Evolutionary conservation across 1,140 invertebrate species (phyloP).

Genomic region (Bombus cullumanus): DNA sequence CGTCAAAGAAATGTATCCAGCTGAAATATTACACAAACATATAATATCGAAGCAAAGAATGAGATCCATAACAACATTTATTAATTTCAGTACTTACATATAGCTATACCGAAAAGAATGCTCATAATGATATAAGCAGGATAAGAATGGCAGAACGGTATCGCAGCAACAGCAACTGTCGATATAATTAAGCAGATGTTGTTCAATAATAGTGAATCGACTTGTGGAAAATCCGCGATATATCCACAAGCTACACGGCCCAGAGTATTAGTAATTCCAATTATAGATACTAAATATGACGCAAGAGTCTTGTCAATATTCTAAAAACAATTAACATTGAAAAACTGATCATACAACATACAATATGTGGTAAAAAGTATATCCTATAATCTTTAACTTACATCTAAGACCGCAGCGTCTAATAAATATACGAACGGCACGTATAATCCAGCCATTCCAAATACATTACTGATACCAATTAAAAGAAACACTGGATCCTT

Average conservation of each 20-base stretch:
- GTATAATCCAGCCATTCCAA: constrained; percentile 97
- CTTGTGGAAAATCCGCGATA: constrained; percentile 92
- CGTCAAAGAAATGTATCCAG: constrained; percentile 98
- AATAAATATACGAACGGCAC: constrained; percentile 97
- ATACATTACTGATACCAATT: constrained; percentile 96
- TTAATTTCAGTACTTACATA: constrained; percentile 90
- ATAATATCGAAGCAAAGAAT: not conserved
- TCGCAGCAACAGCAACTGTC: constrained; percentile 92
- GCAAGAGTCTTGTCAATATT: constrained; percentile 90
- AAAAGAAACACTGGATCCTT: constrained; percentile 96
- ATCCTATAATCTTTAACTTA: constrained; percentile 76
- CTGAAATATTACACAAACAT: constrained; percentile 83
- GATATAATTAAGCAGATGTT: constrained; percentile 96
- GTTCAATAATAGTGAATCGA: constrained; percentile 96
- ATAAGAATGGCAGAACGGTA: constrained; percentile 93
- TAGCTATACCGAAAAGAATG: constrained; percentile 97
- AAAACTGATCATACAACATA: not conserved
- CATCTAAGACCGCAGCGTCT: constrained; percentile 89
- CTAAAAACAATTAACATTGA: constrained; percentile 80
- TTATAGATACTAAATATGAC: constrained; percentile 95
- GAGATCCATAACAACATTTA: not conserved
- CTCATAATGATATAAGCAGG: constrained; percentile 90
- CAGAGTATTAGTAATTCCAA: constrained; percentile 97
- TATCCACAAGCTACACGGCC: constrained; percentile 94
- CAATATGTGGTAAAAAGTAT: not conserved